phyloP scores from a whole-genome alignment of 2,113 vertebrate genomes.

The Myotis brandtii region DNA sequence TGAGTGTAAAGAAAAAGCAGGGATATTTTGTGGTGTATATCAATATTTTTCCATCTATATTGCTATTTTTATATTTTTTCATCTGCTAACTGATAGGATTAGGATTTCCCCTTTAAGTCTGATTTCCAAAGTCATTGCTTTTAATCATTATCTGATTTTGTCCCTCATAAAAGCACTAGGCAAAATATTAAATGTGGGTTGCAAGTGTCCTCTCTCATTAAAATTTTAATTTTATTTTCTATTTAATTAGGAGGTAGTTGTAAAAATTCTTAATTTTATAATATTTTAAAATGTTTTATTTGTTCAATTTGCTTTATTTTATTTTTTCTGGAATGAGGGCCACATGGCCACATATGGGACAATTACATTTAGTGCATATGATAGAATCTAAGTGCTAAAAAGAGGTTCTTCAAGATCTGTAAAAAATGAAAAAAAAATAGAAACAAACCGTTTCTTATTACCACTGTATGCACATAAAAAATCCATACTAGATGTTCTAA shows the following conservation, averaged over 20 bases:
- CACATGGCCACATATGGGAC: background rate
- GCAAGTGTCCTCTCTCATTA: background rate
- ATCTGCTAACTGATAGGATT: background rate
- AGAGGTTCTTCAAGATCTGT: background rate
- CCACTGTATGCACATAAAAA: background rate
- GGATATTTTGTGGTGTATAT: background rate
- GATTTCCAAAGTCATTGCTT: background rate
- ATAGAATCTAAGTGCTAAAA: conserved; percentile 32
- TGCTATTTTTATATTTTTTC: background rate
- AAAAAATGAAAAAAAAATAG: background rate
- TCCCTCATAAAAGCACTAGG: background rate
- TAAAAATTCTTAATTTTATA: conserved; percentile 31
- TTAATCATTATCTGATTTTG: background rate
- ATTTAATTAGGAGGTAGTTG: background rate
- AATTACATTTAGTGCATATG: background rate
- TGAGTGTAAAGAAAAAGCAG: background rate
- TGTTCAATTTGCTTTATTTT: background rate
- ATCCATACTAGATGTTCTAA: background rate
- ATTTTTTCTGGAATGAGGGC: background rate
- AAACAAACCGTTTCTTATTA: background rate
- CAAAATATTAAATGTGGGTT: background rate
- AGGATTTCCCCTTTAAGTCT: background rate
- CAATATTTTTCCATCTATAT: background rate
- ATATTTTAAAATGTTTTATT: background rate
- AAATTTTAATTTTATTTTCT: conserved; percentile 49